phyloP scores from a whole-genome alignment of 2,797 vertebrate species.

The Chromobotia macracanthus region DNA sequence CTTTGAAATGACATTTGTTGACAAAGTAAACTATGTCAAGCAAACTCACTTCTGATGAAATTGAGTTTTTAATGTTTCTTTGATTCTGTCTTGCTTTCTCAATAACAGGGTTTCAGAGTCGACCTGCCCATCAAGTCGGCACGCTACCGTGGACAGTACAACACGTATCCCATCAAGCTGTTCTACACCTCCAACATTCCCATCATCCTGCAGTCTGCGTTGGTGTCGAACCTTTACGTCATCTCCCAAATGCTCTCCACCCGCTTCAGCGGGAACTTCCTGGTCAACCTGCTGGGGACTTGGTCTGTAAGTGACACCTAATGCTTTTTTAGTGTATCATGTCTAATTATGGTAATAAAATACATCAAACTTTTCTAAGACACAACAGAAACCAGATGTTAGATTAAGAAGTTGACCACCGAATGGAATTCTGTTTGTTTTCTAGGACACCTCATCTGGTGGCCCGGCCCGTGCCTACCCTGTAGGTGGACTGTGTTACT shows the following conservation, averaged over 20 bases:
- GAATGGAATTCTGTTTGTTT: conserved; percentile 3
- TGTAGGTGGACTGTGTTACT: conserved; percentile 96
- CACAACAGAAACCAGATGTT: not conserved
- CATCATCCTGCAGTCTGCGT: conserved; percentile 97
- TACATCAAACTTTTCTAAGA: too few species aligned
- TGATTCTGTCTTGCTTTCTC: not conserved
- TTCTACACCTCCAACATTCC: conserved; percentile 99
- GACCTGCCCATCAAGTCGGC: conserved; percentile 98
- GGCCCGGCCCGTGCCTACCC: conserved; percentile 97
- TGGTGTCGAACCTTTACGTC: conserved; percentile 96
- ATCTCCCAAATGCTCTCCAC: conserved; percentile 99
- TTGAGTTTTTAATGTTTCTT: not conserved
- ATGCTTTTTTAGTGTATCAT: too few species aligned
- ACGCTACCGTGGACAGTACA: conserved; percentile 97
- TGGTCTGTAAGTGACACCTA: conserved; percentile 92
- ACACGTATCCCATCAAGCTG: conserved; percentile 98
- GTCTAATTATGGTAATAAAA: too few species aligned
- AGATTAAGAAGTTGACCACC: not conserved
- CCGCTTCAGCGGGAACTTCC: conserved; percentile 95
- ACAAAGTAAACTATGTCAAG: too few species aligned
- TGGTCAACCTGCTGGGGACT: conserved; percentile 95
- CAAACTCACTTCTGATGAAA: not conserved
- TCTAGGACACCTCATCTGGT: conserved; percentile 86
- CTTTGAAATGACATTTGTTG: too few species aligned
- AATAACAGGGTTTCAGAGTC: conserved; percentile 92